Base-by-base conservation (phyloP, 1,140 invertebrate genomes). In the Hormaphis cornu region DNA sequence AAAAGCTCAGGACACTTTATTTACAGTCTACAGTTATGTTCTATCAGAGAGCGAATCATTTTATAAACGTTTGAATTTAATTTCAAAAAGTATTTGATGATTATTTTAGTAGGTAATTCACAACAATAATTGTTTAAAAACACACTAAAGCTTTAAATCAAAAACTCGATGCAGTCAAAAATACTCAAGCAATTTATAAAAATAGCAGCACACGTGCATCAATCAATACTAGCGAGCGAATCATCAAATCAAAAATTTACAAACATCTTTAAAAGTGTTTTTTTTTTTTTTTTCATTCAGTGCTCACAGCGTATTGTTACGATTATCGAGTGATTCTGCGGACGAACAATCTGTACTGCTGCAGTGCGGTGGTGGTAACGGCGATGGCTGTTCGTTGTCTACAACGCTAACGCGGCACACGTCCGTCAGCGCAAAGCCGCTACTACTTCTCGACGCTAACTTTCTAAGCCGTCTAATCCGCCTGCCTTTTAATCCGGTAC, bases 401-500 rank as follows among this genome's bases (percentile, higher is more conserved):
- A n/a, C 61, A 20, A 14, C 50, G 50, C 46, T 66, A 66, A 66
- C 26, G 18, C 61, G 42, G 26, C 42, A 46, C 6, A 66, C 14
- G 28, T 66, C 61, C 30, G 44, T 44, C 28, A 48, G 6, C 42
- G 61, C 18, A 20, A 66, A 48, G 44, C 40, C 61, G 61, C 44
- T 66, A 66, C 44, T 66, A 66, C 61, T 50, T 66, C 42, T 66
- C 61, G 61, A 66, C 6, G 48, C 61, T 66, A 66, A 66, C 26
- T 66, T 66, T 26, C 61, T 66, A 33, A 66, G 35, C 61, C 61
- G 48, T 18, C 61, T 66, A 66, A 66, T 66, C 61, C 44, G 61
- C 61, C 61, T 66, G 61, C 61, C 61, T 66, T 66, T 66, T 66
- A 66, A 66, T 66, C 61, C 61, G 2, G 61, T 66, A 18, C 12